Percentiles rank a stretch among this genome's conserved stretches.
Evolutionary conservation across 2,888 invertebrate species (phyloP).

Genomic region (Gortyna flavago): DNA sequence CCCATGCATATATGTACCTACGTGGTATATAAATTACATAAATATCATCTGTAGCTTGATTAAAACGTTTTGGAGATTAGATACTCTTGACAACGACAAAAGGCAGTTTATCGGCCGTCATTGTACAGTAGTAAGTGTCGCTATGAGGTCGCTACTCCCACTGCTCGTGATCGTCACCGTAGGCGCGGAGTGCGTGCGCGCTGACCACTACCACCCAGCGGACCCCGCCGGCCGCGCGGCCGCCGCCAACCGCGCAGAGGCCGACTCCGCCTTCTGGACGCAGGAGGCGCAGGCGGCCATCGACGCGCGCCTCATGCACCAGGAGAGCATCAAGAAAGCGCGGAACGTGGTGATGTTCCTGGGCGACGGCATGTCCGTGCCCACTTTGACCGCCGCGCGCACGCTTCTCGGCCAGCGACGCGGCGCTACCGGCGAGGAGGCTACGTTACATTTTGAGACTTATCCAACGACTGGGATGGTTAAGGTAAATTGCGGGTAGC

Average conservation of each 20-base stretch:
- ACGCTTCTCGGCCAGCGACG: conserved; percentile 66
- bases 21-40: too few relatives aligned
- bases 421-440: conserved; percentile 85
- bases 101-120: not conserved
- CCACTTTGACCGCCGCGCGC: conserved; percentile 85
- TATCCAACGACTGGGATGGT: conserved; percentile 91
- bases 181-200: conserved; percentile 12
- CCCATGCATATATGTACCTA: too few relatives aligned
- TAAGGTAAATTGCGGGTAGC: conserved; percentile 84
- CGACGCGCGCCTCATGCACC: conserved; percentile 72
- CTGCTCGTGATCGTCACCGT: conserved; percentile 12
- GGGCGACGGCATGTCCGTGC: conserved; percentile 94
- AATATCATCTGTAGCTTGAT: not conserved
- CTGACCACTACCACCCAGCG: conserved; percentile 75
- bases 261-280: conserved; percentile 32
- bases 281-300: conserved; percentile 82
- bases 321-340: conserved; percentile 53
- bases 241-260: not conserved
- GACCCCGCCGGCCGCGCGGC: conserved; percentile 62
- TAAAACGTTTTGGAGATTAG: conserved; percentile 34
- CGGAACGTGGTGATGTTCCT: conserved; percentile 91
- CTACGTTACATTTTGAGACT: conserved; percentile 90
- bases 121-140: conserved; percentile 9
- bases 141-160: conserved; percentile 33
- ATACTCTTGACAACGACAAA: conserved; percentile 29